These are phyloP conservation scores for Loripinus fragilis DNA, from an alignment of 2,888 invertebrate species.

Conservation along the genomic window DNA sequence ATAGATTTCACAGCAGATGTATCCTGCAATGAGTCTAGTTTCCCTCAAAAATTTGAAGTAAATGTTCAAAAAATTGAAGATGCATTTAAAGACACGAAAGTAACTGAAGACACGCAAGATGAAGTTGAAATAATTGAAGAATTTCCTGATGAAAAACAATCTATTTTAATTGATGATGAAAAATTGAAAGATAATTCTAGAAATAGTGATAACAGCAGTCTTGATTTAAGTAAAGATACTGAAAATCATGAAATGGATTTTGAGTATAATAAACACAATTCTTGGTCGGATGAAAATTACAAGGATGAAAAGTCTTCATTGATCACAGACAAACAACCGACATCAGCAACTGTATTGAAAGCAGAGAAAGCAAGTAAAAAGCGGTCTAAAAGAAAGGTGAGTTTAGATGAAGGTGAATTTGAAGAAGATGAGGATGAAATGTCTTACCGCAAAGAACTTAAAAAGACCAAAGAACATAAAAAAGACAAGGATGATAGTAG, in stretches of 20 bases:
- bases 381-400: slow-evolving; percentile 52
- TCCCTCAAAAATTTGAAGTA: slow-evolving; percentile 55
- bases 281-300: slow-evolving; percentile 48
- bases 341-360: neutral
- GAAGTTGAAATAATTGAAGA: slow-evolving; percentile 5
- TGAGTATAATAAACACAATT: slow-evolving; percentile 7
- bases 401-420: slow-evolving; percentile 46
- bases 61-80: slow-evolving; percentile 53
- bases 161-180: neutral
- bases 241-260: slow-evolving; percentile 9
- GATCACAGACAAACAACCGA: slow-evolving; percentile 31
- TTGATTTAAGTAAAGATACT: neutral
- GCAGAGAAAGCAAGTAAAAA: slow-evolving; percentile 45
- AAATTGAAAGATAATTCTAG: neutral
- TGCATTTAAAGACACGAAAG: slow-evolving; percentile 48
- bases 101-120: slow-evolving; percentile 13
- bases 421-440: slow-evolving; percentile 32
- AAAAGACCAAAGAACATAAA: slow-evolving; percentile 11
- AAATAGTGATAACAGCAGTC: neutral
- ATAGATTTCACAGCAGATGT: slow-evolving; percentile 55
- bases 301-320: slow-evolving; percentile 47
- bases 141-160: slow-evolving; percentile 13
- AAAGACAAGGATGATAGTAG: neutral
- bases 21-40: slow-evolving; percentile 51
- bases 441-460: slow-evolving; percentile 2